Percentiles rank a stretch among this genome's conserved stretches.
Evolutionary conservation across 2,888 invertebrate species (phyloP).

Genomic region (Drosophila mercatorum): DNA sequence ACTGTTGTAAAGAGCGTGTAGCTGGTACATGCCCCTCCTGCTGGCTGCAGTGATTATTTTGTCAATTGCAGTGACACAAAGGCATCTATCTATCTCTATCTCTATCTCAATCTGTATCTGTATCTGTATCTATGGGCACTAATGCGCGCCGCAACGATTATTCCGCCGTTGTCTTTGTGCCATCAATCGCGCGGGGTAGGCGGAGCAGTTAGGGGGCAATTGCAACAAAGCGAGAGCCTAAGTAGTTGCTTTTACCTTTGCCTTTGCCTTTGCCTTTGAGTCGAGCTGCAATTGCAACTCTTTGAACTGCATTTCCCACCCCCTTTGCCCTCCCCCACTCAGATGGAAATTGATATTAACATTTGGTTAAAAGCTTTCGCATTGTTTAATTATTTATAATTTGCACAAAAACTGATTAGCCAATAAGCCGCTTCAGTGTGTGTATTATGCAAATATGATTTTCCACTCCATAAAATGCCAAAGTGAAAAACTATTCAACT

Average conservation of each 20-base stretch:
- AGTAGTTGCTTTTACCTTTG: slow-evolving; percentile 57
- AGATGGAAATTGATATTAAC: slow-evolving; percentile 30
- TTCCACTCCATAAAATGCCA: slow-evolving; percentile 35
- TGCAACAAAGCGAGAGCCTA: slow-evolving; percentile 59
- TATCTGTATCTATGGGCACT: slow-evolving; percentile 51
- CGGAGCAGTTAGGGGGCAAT: background rate
- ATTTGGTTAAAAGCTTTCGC: slow-evolving; percentile 20
- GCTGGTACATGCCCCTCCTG: slow-evolving; percentile 50
- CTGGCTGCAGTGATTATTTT: slow-evolving; percentile 79
- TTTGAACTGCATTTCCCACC: slow-evolving; percentile 19
- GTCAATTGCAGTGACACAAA: slow-evolving; percentile 81
- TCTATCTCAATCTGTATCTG: slow-evolving; percentile 19
- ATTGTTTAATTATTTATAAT: slow-evolving; percentile 46
- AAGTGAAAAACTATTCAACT: slow-evolving; percentile 14
- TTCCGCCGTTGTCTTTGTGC: slow-evolving; percentile 51
- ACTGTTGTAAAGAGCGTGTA: slow-evolving; percentile 51
- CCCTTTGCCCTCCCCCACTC: no score
- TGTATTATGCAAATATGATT: slow-evolving; percentile 30
- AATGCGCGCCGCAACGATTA: slow-evolving; percentile 70
- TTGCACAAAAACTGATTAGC: slow-evolving; percentile 57
- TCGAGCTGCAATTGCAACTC: slow-evolving; percentile 32
- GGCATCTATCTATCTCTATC: slow-evolving; percentile 61
- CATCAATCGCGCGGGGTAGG: slow-evolving; percentile 21
- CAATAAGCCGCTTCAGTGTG: slow-evolving; percentile 44
- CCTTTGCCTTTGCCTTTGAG: slow-evolving; percentile 23